Evolutionary conservation across 2,797 vertebrate genomes (phyloP).

Genomic region (Poeciliopsis gracilis): DNA sequence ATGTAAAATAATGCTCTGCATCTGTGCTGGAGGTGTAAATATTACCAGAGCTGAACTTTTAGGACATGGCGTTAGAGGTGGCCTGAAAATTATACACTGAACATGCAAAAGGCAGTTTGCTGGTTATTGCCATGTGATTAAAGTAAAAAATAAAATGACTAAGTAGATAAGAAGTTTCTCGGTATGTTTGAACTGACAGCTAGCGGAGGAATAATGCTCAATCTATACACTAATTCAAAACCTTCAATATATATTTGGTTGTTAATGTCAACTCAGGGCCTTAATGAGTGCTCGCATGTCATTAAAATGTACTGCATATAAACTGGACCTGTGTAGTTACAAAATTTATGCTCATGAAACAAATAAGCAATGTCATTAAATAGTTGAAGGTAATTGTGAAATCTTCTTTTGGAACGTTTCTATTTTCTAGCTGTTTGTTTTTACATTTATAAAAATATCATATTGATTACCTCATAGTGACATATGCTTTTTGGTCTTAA

Average conservation of each 20-base stretch:
- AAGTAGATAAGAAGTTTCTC: constrained; percentile 5
- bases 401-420: background rate
- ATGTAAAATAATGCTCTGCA: background rate
- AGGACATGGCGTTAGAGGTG: background rate
- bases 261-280: constrained; percentile 16
- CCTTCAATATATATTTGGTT: constrained; percentile 23
- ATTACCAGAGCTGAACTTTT: background rate
- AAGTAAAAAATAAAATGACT: background rate
- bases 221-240: constrained; percentile 2
- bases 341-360: background rate
- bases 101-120: background rate
- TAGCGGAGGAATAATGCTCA: constrained; percentile 7
- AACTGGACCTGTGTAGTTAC: constrained; percentile 2
- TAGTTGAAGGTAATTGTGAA: constrained; percentile 1
- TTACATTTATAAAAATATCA: background rate
- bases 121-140: background rate
- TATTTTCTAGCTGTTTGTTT: background rate
- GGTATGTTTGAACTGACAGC: constrained; percentile 7
- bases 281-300: background rate
- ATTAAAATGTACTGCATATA: constrained; percentile 1
- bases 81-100: constrained; percentile 6
- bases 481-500: background rate
- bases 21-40: background rate
- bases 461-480: background rate
- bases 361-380: constrained; percentile 11